Conservation (phyloP, 2,797 vertebrate species). For the Schizopygopsis malacanthus region DNA sequence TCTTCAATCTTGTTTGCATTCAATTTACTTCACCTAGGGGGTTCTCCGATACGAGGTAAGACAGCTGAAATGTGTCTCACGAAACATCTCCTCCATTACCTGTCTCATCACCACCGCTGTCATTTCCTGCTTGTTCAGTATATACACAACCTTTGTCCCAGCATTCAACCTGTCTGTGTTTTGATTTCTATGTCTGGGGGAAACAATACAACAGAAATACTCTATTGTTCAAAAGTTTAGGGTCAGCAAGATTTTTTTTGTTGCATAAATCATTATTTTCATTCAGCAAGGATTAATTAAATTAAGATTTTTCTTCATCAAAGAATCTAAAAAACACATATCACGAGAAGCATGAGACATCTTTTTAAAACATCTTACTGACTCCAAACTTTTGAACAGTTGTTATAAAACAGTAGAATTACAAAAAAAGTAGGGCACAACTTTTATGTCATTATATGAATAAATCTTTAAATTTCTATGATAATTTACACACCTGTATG, state of each 20-base stretch:
- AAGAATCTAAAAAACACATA: not conserved
- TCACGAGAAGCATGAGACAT: not conserved
- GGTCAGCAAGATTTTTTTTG: too few species aligned
- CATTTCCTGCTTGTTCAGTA: slow-evolving; percentile 51
- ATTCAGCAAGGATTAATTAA: not conserved
- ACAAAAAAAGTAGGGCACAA: too few species aligned
- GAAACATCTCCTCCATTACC: slow-evolving; percentile 56
- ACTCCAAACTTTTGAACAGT: not conserved
- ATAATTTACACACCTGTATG: not conserved
- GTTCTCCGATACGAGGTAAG: slow-evolving; percentile 85
- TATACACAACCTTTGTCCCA: slow-evolving; percentile 13
- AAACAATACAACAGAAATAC: not conserved
- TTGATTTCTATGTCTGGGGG: slow-evolving; percentile 1
- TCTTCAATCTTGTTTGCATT: slow-evolving; percentile 77
- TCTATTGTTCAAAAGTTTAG: not conserved
- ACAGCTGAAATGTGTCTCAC: slow-evolving; percentile 68
- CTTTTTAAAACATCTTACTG: not conserved
- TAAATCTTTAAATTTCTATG: not conserved
- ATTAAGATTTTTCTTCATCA: not conserved
- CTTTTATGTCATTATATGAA: not conserved
- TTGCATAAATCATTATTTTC: not conserved
- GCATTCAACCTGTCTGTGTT: slow-evolving; percentile 31
- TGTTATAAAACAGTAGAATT: too few species aligned
- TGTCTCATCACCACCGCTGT: slow-evolving; percentile 41
- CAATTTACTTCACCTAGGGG: slow-evolving; percentile 79